phyloP scores from a whole-genome alignment of 1,140 invertebrate genomes.

The Polyergus mexicanus region DNA sequence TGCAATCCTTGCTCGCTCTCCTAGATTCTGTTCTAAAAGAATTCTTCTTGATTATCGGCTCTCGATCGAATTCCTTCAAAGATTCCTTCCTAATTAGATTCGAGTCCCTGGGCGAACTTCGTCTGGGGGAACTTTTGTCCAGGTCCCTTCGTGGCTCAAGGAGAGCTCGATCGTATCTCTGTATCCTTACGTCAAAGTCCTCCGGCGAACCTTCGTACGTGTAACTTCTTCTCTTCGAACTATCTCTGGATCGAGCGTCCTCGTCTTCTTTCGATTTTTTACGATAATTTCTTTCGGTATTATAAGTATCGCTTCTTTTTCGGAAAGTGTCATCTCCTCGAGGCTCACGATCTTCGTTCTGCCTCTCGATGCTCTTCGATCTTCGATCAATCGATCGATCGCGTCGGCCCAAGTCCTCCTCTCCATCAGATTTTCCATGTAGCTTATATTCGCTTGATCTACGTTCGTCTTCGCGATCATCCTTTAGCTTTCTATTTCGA shows the following conservation, averaged over 20 bases:
- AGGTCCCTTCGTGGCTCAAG: slow-evolving; percentile 64
- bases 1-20: slow-evolving; percentile 42
- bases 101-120: slow-evolving; percentile 40
- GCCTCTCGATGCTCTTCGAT: slow-evolving; percentile 45
- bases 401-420: slow-evolving; percentile 45
- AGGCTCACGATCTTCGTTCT: slow-evolving; percentile 59
- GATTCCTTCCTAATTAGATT: slow-evolving; percentile 67
- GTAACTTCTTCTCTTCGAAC: slow-evolving; percentile 69
- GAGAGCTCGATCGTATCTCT: slow-evolving; percentile 73
- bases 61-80: slow-evolving; percentile 68
- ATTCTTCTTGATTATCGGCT: slow-evolving; percentile 68
- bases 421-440: slow-evolving; percentile 38
- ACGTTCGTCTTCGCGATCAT: slow-evolving; percentile 58
- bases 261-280: slow-evolving; percentile 56
- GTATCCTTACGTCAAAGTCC: slow-evolving; percentile 74
- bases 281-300: slow-evolving; percentile 32
- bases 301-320: slow-evolving; percentile 64
- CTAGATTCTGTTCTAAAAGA: slow-evolving; percentile 68
- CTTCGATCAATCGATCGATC: slow-evolving; percentile 61
- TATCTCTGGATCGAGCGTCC: slow-evolving; percentile 58
- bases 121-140: slow-evolving; percentile 32
- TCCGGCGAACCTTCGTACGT: slow-evolving; percentile 71
- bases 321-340: slow-evolving; percentile 63
- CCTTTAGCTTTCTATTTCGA: slow-evolving; percentile 61
- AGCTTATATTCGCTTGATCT: slow-evolving; percentile 28